Percentiles rank a stretch among this genome's conserved stretches.
phyloP scores from a whole-genome alignment of 2,888 invertebrate genomes.

The Mylabris sibirica region DNA sequence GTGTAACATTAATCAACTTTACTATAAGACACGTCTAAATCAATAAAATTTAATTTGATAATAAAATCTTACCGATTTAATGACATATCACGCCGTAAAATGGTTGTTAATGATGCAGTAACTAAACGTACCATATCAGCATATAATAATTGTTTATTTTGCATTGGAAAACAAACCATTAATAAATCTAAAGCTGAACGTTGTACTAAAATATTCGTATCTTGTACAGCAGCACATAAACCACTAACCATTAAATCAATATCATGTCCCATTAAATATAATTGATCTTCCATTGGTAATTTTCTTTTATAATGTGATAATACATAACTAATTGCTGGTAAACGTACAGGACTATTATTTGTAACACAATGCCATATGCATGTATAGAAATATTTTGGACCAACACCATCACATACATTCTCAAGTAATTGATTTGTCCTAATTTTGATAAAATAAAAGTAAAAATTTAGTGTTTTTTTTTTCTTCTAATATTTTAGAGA shows the following conservation, averaged over 20 bases:
- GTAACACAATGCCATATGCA: conserved; percentile 89
- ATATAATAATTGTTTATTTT: conserved; percentile 74
- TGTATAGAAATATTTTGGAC: conserved; percentile 81
- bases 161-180: conserved; percentile 83
- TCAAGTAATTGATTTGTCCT: conserved; percentile 72
- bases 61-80: conserved; percentile 71
- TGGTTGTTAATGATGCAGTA: conserved; percentile 75
- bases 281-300: conserved; percentile 80
- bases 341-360: conserved; percentile 79
- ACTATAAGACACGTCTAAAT: not conserved
- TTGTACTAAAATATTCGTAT: conserved; percentile 83
- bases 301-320: conserved; percentile 82
- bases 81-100: conserved; percentile 88
- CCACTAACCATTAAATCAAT: conserved; percentile 84
- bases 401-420: conserved; percentile 79
- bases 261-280: conserved; percentile 83
- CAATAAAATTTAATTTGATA: not conserved
- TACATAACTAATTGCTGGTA: conserved; percentile 83
- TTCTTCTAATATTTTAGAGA: not conserved
- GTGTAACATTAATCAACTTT: too few species aligned
- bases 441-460: conserved; percentile 39
- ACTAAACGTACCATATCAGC: conserved; percentile 76
- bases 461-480: conserved; percentile 33
- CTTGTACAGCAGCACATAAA: conserved; percentile 81
- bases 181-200: conserved; percentile 85